Evolutionary conservation across 2,888 invertebrate species (phyloP).

Genomic region (Callyntrura sp.): DNA sequence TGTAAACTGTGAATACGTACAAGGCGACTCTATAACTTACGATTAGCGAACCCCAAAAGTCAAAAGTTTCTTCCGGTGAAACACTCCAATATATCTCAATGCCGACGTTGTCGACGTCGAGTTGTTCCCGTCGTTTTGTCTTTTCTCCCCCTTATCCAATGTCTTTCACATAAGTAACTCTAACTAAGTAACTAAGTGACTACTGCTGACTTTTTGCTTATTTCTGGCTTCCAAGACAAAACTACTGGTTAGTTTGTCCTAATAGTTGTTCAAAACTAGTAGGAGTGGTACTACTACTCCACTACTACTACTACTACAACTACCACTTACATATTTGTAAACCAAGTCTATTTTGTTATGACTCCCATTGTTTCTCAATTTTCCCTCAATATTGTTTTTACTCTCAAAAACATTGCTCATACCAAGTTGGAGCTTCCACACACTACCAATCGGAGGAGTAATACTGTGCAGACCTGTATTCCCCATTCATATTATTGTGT

Average conservation of each 20-base stretch:
- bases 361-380: constrained; percentile 64
- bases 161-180: constrained; percentile 76
- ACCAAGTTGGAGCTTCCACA: not conserved
- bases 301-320: constrained; percentile 22
- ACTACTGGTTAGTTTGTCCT: constrained; percentile 49
- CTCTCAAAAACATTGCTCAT: constrained; percentile 12
- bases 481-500: not conserved
- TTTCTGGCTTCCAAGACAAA: constrained; percentile 67
- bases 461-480: not conserved
- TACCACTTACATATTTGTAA: constrained; percentile 23
- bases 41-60: constrained; percentile 84
- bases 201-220: constrained; percentile 78
- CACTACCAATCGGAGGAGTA: constrained; percentile 4
- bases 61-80: constrained; percentile 84
- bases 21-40: constrained; percentile 84
- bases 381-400: constrained; percentile 64
- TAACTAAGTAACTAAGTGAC: constrained; percentile 77
- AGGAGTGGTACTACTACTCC: not conserved
- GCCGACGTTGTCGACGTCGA: constrained; percentile 81
- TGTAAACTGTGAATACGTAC: constrained; percentile 74
- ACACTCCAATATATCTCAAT: constrained; percentile 83
- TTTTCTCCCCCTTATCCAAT: constrained; percentile 69
- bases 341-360: constrained; percentile 48
- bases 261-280: constrained; percentile 41
- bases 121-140: constrained; percentile 72